Evolutionary conservation across 2,113 vertebrate species (phyloP).

Genomic region (Acrocephalus kingi): DNA sequence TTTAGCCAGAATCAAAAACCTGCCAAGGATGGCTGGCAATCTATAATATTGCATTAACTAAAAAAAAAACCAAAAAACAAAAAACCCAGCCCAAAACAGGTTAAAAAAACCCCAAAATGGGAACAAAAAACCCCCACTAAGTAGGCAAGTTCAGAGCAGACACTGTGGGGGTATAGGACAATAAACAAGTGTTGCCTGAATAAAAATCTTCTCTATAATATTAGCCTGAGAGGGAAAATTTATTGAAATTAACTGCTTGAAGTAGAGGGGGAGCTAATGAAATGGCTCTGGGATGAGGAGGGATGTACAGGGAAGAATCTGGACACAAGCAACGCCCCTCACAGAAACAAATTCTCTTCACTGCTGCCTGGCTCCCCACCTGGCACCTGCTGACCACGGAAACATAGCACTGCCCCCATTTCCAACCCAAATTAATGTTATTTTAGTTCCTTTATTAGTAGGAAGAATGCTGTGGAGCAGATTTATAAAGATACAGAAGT

Average conservation of each 20-base stretch:
- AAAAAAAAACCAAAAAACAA: background rate
- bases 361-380: background rate
- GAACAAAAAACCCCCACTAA: background rate
- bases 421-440: background rate
- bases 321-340: background rate
- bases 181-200: background rate
- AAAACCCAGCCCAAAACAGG: background rate
- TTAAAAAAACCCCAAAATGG: accelerated
- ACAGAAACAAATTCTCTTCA: background rate
- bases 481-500: background rate
- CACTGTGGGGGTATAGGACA: too few relatives aligned
- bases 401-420: background rate
- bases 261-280: background rate
- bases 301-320: background rate
- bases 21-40: background rate
- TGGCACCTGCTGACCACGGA: background rate
- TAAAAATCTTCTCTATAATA: background rate
- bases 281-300: background rate
- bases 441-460: background rate
- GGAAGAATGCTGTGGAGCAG: background rate
- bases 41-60: background rate
- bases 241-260: background rate
- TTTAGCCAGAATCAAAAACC: background rate
- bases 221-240: background rate
- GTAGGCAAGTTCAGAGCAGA: background rate